Base-by-base conservation (phyloP, 92 coral and sea anemone species). In the Palythoa heliodiscus region DNA sequence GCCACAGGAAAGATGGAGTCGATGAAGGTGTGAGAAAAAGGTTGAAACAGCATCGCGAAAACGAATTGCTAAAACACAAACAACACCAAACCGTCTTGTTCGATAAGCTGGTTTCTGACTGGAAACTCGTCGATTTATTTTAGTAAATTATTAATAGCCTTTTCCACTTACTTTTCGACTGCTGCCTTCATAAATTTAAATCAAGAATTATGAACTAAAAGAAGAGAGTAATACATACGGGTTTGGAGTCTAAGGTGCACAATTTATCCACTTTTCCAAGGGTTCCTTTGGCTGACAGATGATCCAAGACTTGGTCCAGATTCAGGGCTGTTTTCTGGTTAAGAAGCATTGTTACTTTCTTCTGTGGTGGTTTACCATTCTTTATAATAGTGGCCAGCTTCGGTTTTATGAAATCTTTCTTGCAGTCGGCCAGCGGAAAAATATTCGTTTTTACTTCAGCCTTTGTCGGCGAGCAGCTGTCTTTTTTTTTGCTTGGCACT, bases 331-430 rank as follows among this genome's bases (percentile, higher is more conserved):
- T 96, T 86, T 96, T 96, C 58, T 87, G 86, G 78, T 96, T 96
- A 29, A 96, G 93, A 12, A 96, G 89, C 98, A 96, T 96, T 89
- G 98, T 96, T n/a, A 96, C 98, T 91, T 96, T 96, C 95, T 96
- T 96, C 87, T 94, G 98, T 23, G 98, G 98, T 64, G 98, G 98
- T 69, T 96, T 96, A 40, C 98, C 98, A 82, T 92, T 90, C 91
- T 96, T 96, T 71, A 96, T 92, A 57, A 96, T 94, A 14, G 98
- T 96, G 69, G 94, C 98, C 88, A 96, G 88, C 84, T 94, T 96
- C 39, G 98, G 97, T 87, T 94, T 93, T 91, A 96, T 94, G 93
- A 89, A 96, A 86, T 96, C 98, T 68, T 91, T 90, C 82, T 88
- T 89, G 69, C 91, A 92, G 63, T 75, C 52, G 11, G 25, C 71